phyloP scores from a whole-genome alignment of 2,797 vertebrate species.

The Sciurus carolinensis region DNA sequence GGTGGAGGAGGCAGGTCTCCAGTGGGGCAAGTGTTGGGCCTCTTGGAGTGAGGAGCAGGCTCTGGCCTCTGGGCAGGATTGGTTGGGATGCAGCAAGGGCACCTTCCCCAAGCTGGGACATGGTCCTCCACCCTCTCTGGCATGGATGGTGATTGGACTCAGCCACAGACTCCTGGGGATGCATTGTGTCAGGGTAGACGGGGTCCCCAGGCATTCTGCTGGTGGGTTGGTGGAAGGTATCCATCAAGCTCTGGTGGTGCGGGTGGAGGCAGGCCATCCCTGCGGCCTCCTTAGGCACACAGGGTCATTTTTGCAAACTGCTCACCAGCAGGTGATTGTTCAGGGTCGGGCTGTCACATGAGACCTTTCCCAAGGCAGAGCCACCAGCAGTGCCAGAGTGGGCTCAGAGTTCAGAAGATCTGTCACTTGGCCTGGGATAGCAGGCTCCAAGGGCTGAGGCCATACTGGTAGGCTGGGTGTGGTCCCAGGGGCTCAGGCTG shows the following conservation, averaged over 20 bases:
- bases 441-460: not conserved
- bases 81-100: accelerated
- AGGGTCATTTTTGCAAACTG: accelerated
- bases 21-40: accelerated
- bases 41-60: not conserved
- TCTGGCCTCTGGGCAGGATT: not conserved
- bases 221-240: not conserved
- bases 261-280: accelerated
- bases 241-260: not conserved
- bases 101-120: accelerated
- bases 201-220: not conserved
- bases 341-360: not conserved
- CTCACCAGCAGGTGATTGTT: not conserved
- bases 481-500: not conserved
- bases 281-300: accelerated
- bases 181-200: not conserved
- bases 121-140: too few species aligned
- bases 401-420: accelerated
- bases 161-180: accelerated
- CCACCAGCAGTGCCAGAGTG: accelerated
- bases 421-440: accelerated
- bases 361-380: not conserved
- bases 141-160: not conserved
- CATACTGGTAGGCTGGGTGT: accelerated
- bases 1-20: accelerated